phyloP scores from a whole-genome alignment of 2,113 vertebrate species.

The Mesembrinibis cayennensis region DNA sequence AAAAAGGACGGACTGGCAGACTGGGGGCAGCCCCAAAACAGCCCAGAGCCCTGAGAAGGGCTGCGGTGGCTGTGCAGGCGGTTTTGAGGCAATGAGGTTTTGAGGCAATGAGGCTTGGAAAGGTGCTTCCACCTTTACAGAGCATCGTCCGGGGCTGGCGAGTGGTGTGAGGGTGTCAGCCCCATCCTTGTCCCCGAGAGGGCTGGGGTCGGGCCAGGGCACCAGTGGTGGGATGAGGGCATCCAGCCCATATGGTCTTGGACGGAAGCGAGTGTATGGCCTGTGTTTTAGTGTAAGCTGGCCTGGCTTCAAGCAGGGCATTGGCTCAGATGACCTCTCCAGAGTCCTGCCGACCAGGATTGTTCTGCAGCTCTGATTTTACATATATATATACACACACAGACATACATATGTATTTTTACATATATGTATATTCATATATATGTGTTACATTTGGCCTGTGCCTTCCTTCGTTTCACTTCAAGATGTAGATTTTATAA shows the following conservation, averaged over 20 bases:
- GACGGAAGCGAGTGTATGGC: too few species aligned
- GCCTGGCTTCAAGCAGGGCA: background rate
- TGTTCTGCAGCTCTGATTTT: background rate
- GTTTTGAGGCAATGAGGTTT: background rate
- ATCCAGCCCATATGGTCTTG: background rate
- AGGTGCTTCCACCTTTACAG: too few species aligned
- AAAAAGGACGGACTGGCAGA: background rate
- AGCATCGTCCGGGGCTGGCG: background rate
- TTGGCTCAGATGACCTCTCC: background rate
- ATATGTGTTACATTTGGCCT: background rate
- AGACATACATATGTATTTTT: background rate
- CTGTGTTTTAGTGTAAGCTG: background rate
- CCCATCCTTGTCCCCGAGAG: fast-evolving
- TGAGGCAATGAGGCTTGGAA: background rate
- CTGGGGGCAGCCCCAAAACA: background rate
- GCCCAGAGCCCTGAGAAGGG: background rate
- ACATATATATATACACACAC: background rate
- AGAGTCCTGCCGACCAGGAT: background rate
- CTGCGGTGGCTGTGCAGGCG: background rate
- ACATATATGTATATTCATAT: background rate
- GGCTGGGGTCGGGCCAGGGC: too few species aligned
- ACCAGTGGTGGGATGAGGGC: background rate
- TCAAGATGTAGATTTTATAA: background rate
- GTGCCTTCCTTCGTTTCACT: background rate
- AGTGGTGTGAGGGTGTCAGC: background rate